Percentiles rank a stretch among this genome's conserved stretches.
Evolutionary conservation across 2,113 vertebrate genomes (phyloP).

Genomic region (Mesoclemmys tuberculata): DNA sequence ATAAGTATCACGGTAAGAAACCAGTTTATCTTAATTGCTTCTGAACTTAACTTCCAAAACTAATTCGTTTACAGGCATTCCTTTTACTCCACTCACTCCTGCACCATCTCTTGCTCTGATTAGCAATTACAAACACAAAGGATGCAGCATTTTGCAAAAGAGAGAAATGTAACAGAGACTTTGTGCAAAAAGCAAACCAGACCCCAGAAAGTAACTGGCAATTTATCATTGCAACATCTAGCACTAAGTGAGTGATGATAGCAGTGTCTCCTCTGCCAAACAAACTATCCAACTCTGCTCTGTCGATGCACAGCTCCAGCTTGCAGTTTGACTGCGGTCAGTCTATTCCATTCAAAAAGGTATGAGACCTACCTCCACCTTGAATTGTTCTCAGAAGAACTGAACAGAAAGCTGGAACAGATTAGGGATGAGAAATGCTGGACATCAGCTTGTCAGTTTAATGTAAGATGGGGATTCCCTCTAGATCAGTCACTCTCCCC

Average conservation of each 20-base stretch:
- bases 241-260: constrained; percentile 34
- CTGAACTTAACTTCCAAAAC: constrained; percentile 35
- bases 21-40: constrained; percentile 40
- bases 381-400: not conserved
- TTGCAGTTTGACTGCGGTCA: not conserved
- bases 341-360: constrained; percentile 5
- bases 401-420: not conserved
- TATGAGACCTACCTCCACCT: not conserved
- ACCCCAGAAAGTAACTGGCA: constrained; percentile 49
- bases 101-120: constrained; percentile 51
- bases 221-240: not conserved
- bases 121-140: constrained; percentile 22
- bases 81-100: constrained; percentile 12
- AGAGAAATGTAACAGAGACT: not conserved
- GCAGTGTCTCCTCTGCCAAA: constrained; percentile 42
- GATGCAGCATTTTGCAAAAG: constrained; percentile 1
- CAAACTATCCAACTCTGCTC: not conserved
- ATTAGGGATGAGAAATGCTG: not conserved
- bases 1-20: constrained; percentile 17
- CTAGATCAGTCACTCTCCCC: not conserved
- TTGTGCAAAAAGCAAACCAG: not conserved
- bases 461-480: not conserved
- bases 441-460: not conserved
- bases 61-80: constrained; percentile 44
- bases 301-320: not conserved